Conservation (phyloP, 2,113 vertebrate species). For the Macquaria ambigua region DNA sequence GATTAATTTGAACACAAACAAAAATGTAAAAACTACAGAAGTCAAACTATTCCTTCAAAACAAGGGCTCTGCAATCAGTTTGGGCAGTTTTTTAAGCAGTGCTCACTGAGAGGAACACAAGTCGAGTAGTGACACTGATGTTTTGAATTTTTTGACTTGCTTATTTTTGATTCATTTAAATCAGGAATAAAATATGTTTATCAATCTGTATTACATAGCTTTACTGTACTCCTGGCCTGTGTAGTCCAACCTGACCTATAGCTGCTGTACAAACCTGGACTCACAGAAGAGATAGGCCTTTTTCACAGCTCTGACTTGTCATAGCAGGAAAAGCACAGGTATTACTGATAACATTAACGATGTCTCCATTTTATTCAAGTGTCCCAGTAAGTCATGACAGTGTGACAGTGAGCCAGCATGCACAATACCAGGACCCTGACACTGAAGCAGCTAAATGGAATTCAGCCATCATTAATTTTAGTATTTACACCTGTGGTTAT, state of each 20-base stretch:
- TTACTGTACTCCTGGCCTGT: not conserved
- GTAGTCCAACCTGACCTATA: not conserved
- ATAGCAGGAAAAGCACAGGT: no score
- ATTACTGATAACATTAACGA: no score
- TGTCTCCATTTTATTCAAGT: no score
- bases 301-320: not conserved
- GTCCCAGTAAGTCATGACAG: no score
- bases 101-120: no score
- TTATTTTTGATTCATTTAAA: not conserved
- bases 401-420: no score
- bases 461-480: no score
- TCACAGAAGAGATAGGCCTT: not conserved
- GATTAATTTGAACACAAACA: not conserved
- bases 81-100: not conserved
- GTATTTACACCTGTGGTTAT: no score
- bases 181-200: not conserved
- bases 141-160: not conserved
- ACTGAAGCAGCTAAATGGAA: no score
- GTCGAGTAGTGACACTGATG: no score
- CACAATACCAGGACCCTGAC: no score
- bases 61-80: not conserved
- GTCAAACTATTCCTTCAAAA: not conserved
- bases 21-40: not conserved
- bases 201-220: not conserved
- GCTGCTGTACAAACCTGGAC: not conserved